phyloP scores from a whole-genome alignment of 2,888 invertebrate genomes.

The Chironomus tentans region DNA sequence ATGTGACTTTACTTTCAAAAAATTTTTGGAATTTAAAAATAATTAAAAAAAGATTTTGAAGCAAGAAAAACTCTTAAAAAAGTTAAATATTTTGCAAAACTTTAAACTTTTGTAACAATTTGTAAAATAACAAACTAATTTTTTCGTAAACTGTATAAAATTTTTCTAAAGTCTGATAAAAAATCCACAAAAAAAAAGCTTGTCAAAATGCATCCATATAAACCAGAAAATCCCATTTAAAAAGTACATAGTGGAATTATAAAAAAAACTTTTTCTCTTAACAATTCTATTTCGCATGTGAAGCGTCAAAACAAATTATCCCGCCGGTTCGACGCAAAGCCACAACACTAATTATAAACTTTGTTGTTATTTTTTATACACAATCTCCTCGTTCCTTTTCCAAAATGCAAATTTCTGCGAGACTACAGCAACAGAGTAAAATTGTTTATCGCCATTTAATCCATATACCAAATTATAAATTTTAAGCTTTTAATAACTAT shows the following conservation, averaged over 20 bases:
- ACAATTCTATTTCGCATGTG: neutral
- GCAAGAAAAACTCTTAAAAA: too few species aligned
- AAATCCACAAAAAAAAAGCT: too few species aligned
- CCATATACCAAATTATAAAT: slow-evolving; percentile 12
- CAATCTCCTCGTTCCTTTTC: neutral
- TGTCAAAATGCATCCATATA: too few species aligned
- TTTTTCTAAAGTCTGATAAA: too few species aligned
- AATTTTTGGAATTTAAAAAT: too few species aligned
- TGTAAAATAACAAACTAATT: too few species aligned
- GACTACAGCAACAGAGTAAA: neutral
- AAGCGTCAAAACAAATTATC: slow-evolving; percentile 10
- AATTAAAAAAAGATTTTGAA: too few species aligned
- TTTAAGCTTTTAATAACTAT: slow-evolving; percentile 15
- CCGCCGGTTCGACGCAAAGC: slow-evolving; percentile 2
- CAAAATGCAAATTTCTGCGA: neutral
- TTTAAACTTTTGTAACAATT: too few species aligned
- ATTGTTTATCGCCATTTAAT: slow-evolving; percentile 15
- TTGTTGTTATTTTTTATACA: neutral
- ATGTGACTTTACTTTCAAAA: too few species aligned
- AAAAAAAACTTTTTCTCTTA: neutral
- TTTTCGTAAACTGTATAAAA: too few species aligned
- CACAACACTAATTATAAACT: slow-evolving; percentile 11
- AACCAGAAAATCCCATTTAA: neutral
- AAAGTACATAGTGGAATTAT: neutral
- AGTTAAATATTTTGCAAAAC: too few species aligned